Base-by-base conservation (phyloP, 2,797 vertebrate species). In the Poeciliopsis gracilis region DNA sequence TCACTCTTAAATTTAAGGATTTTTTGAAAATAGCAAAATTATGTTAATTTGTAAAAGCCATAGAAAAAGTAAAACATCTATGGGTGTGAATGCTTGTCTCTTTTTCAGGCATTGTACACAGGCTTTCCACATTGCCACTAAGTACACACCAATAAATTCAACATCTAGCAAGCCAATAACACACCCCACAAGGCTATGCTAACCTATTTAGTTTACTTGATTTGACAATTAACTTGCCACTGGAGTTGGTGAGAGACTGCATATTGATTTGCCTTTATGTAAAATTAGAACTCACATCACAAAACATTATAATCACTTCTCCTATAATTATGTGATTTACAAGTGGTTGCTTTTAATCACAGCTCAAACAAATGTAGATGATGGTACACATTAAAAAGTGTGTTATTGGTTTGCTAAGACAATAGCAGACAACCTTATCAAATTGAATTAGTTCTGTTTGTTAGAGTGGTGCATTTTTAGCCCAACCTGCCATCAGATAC, bases 261-360 rank as follows among this genome's bases (percentile, higher is more conserved):
- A 23, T 51, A 80, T 81, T 84, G 71, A 85, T 89, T 86, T 85
- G 77, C 74, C 66, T 88, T 87, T 25, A 85, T 69, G 77, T 66
- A 61, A 86, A 59, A 79, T 61, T 89, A 76, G 49, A 91, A 90
- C 87, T 84, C 84, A 83, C 11, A 77, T 85, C 74, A 80, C 81
- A 90, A 82, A 91, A 76, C 33, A 87, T 73, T 77, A 71, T 80
- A 88, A 89, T 88, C 84, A 84, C 78, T 69, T 38, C 43, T 45
- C 73, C 49, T 33, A 79, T 85, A 78, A 83, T 78, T 89, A 84
- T 87, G 79, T 87, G 85, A 87, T 87, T 87, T 87, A 78, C 70
- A 86, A 87, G 77, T 81, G 77, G 90, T 80, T 90, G 84, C 77
- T 70, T 88, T 86, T 87, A 89, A 89, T 90, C 89, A 83, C 76